Evolutionary conservation across 2,113 vertebrate genomes (phyloP).

Genomic region (Herpailurus yagouaroundi): DNA sequence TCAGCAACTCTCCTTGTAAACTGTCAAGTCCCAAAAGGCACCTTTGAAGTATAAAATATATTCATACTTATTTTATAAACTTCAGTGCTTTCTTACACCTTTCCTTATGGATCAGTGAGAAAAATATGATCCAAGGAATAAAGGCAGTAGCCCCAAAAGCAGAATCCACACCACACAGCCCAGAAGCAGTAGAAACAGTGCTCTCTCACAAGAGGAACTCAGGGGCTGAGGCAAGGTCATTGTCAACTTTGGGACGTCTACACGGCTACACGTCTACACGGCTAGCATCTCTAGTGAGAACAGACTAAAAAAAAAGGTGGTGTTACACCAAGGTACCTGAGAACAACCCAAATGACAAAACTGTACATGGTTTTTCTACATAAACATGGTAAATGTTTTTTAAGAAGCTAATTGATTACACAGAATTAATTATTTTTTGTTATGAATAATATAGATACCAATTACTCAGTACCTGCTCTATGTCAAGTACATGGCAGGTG

Average conservation of each 20-base stretch:
- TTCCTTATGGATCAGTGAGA: constrained; percentile 13
- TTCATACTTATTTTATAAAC: background rate
- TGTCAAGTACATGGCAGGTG: background rate
- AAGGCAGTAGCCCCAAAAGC: background rate
- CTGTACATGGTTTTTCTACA: background rate
- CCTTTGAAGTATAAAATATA: background rate
- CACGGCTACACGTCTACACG: no score
- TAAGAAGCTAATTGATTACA: background rate
- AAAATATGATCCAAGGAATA: background rate
- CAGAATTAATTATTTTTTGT: background rate
- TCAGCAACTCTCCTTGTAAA: background rate
- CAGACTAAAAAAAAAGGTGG: background rate
- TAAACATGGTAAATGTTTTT: background rate
- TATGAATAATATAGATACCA: background rate
- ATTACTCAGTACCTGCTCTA: background rate
- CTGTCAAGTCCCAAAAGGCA: background rate
- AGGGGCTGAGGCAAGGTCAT: background rate
- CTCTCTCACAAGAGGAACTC: background rate
- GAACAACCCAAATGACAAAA: background rate
- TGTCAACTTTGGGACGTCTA: background rate
- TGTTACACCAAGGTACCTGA: background rate
- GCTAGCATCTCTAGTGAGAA: background rate
- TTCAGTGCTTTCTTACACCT: background rate
- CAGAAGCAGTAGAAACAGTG: background rate
- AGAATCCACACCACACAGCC: background rate